Evolutionary conservation across 2,888 invertebrate species (phyloP).

Genomic region (Mermis nigrescens): DNA sequence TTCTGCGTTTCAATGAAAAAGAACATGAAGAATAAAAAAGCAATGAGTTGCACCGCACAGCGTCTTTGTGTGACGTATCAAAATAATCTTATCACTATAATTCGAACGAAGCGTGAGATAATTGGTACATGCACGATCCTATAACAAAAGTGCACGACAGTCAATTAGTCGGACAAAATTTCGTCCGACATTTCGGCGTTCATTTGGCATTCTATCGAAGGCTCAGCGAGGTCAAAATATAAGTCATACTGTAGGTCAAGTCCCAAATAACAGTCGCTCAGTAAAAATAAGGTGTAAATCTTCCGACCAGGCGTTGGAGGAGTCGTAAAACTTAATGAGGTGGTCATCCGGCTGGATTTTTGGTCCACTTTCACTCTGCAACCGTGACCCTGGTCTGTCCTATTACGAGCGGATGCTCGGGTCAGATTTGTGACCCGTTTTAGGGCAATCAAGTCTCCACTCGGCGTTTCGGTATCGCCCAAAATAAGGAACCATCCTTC

Average conservation of each 20-base stretch:
- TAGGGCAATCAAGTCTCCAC: slow-evolving; percentile 54
- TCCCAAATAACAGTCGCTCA: slow-evolving; percentile 80
- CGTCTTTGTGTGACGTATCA: too few relatives aligned
- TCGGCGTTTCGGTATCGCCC: slow-evolving; percentile 45
- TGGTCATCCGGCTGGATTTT: neutral
- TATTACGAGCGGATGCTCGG: neutral
- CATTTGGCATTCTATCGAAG: slow-evolving; percentile 8
- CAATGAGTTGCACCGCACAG: too few relatives aligned
- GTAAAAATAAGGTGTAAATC: slow-evolving; percentile 56
- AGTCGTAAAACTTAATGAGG: slow-evolving; percentile 41
- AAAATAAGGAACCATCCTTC: slow-evolving; percentile 84
- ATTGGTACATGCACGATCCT: too few relatives aligned
- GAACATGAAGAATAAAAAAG: too few relatives aligned
- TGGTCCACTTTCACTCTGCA: neutral
- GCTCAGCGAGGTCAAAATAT: slow-evolving; percentile 30
- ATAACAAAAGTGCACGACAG: too few relatives aligned
- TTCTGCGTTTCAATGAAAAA: too few relatives aligned
- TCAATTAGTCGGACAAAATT: too few relatives aligned
- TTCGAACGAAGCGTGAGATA: too few relatives aligned
- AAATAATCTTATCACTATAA: too few relatives aligned
- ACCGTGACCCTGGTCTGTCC: neutral
- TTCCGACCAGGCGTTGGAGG: slow-evolving; percentile 45
- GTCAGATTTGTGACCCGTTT: slow-evolving; percentile 45
- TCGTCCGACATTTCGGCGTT: slow-evolving; percentile 5
- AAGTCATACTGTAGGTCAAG: slow-evolving; percentile 67